Base-by-base conservation (phyloP, 2,113 vertebrate species). In the Pionites leucogaster region DNA sequence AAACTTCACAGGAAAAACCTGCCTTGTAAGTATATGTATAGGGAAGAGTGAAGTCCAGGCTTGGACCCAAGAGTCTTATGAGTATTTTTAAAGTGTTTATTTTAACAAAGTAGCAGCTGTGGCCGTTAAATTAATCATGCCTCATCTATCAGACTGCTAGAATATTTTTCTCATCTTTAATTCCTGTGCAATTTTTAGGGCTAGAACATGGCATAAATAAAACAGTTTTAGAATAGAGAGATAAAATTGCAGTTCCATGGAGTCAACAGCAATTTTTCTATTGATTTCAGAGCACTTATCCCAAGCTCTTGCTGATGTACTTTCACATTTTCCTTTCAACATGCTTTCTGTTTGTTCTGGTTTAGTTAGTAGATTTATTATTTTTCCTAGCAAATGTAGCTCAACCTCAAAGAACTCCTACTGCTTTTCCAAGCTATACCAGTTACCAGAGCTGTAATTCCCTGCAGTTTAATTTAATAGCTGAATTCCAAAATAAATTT, bases 401-500 rank as follows among this genome's bases (percentile, higher is more conserved):
- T 64, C 65, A 75, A 83, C 31, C 47, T 83, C 44, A 71, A 82
- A 75, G 42, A 94, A 53, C n/a, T 87, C 42, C 31, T 82, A 71
- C 44, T 75, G 49, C 13, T 89, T 93, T 74, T 78, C 55, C n/a
- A 13, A 91, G 39, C 72, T 82, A 39, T 79, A 76, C 33, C 6
- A 19, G 24, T 81, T 84, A 72, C 44, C 65, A 57, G 76, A 92
- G 24, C 33, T 92, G 39, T 84, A 79, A 88, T 71, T 90, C 68
- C 49, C 33, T 64, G 23, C 19, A 46, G 72, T 75, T 75, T 57
- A 53, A 82, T 93, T 95, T 86, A 74, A 46, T 37, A 68, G 44
- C 52, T 72, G 62, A 86, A 88, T 79, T 76, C 39, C 64, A 82
- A 95, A 79, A 72, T 72, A 52, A 29, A 62, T 91, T 91, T 96